Conservation (phyloP, 2,113 vertebrate genomes). For the Callaeas wilsoni region DNA sequence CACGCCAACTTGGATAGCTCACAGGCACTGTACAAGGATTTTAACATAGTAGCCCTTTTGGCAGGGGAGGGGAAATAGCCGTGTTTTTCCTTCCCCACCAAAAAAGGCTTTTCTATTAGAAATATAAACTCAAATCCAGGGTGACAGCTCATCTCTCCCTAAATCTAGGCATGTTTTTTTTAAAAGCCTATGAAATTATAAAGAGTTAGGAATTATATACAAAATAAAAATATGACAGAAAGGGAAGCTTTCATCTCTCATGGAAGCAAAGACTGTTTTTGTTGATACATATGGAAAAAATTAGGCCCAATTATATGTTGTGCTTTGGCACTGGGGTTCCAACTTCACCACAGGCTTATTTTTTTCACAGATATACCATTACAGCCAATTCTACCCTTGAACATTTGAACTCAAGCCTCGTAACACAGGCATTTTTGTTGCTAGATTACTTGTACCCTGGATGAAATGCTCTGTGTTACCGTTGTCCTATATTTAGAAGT, state of each 20-base stretch:
- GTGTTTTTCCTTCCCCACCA: conserved; percentile 23
- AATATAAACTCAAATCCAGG: conserved; percentile 53
- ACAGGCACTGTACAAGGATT: conserved; percentile 18
- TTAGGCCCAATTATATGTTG: conserved; percentile 75
- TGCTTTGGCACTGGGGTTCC: conserved; percentile 71
- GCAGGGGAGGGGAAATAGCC: conserved; percentile 44
- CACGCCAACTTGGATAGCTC: conserved; percentile 25
- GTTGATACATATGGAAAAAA: conserved; percentile 79
- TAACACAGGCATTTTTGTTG: conserved; percentile 66
- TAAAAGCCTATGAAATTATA: conserved; percentile 64
- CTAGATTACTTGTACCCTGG: conserved; percentile 24
- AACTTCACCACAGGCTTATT: conserved; percentile 70
- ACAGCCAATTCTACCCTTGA: conserved; percentile 56
- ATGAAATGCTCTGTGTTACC: conserved; percentile 31
- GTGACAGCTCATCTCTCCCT: conserved; percentile 58
- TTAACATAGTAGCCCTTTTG: conserved; percentile 49
- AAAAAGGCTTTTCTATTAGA: conserved; percentile 59
- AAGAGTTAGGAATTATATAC: conserved; percentile 68
- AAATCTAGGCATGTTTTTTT: conserved; percentile 62
- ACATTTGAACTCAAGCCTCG: conserved; percentile 73
- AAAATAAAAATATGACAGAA: conserved; percentile 72
- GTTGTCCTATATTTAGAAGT: conserved; percentile 19
- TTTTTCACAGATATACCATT: conserved; percentile 72
- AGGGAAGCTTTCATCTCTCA: conserved; percentile 72
- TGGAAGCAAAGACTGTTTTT: conserved; percentile 72